Evolutionary conservation across 2,113 vertebrate genomes (phyloP), one percentile per base, ranked within the genome.

Genomic region (Hippoglossus stenolepis): DNA sequence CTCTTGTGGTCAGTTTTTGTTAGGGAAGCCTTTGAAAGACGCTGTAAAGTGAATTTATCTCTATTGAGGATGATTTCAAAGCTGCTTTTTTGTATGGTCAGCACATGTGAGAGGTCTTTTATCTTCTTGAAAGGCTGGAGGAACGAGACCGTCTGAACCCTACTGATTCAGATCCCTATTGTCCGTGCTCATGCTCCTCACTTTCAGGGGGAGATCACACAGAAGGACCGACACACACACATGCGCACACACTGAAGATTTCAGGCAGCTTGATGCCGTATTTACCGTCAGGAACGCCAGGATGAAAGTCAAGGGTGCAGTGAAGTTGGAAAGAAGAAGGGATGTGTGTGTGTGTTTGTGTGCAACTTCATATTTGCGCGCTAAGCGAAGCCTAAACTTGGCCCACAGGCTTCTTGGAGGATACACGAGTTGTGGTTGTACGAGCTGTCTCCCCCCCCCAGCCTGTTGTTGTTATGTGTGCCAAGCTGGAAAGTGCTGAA

Each of bases 51-150:
- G 64, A 86, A 80, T 89, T 84, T 70, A 65, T 80, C 70, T 84
- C 80, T 61, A 85, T 78, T 85, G 88, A 92, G 70, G 77, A 67
- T 84, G 85, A 91, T 91, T 92, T 91, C 91, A 90, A 90, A 92
- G 90, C 80, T 65, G 54, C 57, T 89, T 54, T 21, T 54, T n/a
- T 54, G 78, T 73, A 58, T n/a, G 75, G 90, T 90, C 88, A 91
- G 88, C 88, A 84, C 84, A 88, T 79, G 69, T 77, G 78, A 84
- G 78, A 73, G 64, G 76, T 67, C 80, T 90, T 91, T 91, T 85
- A 92, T 92, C 83, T 82, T 43, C 75, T 23, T 9, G 49, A 80
- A 71, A 70, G 65, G 71, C 83, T 74, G 40, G 67, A 81, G 73
- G 70, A 84, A 70, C 77, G 65, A 82, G 73, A 62, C 62, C 26